Conservation (phyloP, 1,140 invertebrate species). For the Gyrodactylus bullatarudis region DNA sequence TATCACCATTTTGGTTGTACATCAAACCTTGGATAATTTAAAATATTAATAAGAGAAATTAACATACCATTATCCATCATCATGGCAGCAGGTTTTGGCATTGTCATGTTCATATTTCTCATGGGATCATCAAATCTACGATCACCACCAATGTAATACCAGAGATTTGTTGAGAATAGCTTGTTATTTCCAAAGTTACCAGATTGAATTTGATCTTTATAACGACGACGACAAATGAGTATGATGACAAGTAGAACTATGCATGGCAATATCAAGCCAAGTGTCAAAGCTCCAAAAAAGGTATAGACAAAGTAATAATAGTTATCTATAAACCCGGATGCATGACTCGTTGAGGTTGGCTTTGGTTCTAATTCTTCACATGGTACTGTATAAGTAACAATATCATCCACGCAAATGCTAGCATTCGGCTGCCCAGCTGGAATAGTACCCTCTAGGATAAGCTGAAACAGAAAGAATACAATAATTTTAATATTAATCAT, state of each 20-base stretch:
- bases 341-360: neutral
- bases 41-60: neutral
- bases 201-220: neutral
- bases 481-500: too few relatives aligned
- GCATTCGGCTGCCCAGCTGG: conserved; percentile 5
- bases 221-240: neutral
- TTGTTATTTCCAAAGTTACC: neutral
- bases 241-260: neutral
- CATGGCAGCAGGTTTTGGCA: neutral
- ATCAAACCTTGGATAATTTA: neutral
- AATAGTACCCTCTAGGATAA: conserved; percentile 6
- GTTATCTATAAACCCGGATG: neutral
- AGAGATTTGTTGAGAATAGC: neutral
- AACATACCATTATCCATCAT: neutral
- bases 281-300: neutral
- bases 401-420: conserved; percentile 5
- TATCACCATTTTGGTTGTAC: neutral
- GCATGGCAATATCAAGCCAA: neutral
- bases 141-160: neutral
- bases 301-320: neutral
- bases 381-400: neutral
- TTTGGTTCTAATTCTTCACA: conserved; percentile 6
- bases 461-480: conserved; percentile 5
- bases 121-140: neutral
- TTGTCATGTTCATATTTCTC: neutral